Evolutionary conservation across 2,113 vertebrate genomes (phyloP).

Genomic region (Mellivora capensis): DNA sequence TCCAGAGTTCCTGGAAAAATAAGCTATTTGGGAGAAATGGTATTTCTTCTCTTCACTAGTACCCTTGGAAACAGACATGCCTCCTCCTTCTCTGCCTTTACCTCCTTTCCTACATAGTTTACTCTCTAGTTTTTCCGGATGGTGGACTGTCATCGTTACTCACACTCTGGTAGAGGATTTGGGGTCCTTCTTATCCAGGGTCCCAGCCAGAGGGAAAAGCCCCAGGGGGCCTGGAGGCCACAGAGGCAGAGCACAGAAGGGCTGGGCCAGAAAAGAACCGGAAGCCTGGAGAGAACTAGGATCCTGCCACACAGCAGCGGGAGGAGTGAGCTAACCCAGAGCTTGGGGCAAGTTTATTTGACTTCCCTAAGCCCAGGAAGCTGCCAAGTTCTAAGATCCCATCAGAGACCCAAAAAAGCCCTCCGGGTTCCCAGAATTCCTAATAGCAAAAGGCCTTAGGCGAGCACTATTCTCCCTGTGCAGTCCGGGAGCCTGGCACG

Average conservation of each 20-base stretch:
- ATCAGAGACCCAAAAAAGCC: background rate
- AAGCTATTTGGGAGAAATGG: background rate
- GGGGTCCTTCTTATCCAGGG: background rate
- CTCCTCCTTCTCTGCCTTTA: background rate
- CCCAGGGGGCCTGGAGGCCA: too few relatives aligned
- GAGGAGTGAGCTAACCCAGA: background rate
- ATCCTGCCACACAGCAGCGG: accelerated
- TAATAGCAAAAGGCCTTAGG: background rate
- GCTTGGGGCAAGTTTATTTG: background rate
- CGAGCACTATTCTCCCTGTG: accelerated
- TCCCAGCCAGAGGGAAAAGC: background rate
- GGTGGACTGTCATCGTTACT: background rate
- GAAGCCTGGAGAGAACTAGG: background rate
- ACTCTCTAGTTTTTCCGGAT: background rate
- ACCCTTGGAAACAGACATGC: background rate
- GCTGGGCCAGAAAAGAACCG: background rate
- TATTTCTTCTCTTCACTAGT: background rate
- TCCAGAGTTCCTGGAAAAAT: background rate
- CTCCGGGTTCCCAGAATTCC: background rate
- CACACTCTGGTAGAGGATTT: background rate
- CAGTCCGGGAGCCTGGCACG: accelerated
- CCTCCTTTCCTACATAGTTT: background rate
- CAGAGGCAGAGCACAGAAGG: accelerated
- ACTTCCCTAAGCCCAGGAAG: background rate
- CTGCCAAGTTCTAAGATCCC: background rate